Evolutionary conservation across 1,140 invertebrate genomes (phyloP).

Genomic region (Pachypeltis micranthus): DNA sequence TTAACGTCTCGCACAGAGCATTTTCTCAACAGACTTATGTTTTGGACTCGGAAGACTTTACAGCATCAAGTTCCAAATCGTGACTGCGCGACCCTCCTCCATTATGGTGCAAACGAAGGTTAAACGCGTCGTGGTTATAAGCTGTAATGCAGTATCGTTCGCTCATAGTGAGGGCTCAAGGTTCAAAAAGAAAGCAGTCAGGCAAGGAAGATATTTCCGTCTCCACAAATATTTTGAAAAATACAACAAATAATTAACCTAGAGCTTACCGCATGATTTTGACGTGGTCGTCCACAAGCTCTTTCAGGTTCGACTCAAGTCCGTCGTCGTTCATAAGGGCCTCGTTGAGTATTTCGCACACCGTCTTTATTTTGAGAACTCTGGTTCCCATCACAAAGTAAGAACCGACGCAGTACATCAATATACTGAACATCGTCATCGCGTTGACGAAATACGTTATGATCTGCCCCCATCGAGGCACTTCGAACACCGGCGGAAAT

Average conservation of each 20-base stretch:
- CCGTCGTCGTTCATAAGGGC: not conserved
- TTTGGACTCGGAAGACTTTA: no score
- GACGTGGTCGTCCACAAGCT: not conserved
- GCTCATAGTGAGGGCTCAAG: not conserved
- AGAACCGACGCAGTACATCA: not conserved
- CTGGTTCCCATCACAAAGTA: not conserved
- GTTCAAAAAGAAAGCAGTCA: not conserved
- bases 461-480: not conserved
- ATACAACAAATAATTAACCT: not conserved
- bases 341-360: not conserved
- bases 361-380: not conserved
- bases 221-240: not conserved
- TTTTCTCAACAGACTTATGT: no score
- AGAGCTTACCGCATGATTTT: not conserved
- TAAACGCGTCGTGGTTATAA: no score
- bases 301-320: not conserved
- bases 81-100: no score
- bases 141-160: no score
- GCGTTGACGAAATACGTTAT: not conserved
- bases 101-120: no score
- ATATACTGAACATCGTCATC: not conserved
- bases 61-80: no score
- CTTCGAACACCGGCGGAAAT: not conserved
- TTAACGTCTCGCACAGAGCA: no score
- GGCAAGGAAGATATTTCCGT: not conserved